A percentile compares a stretch with the other conserved stretches of the same genome.
These are phyloP conservation scores for Acrobasis suavella DNA, from an alignment of 2,888 invertebrate species.

Conservation along the genomic window DNA sequence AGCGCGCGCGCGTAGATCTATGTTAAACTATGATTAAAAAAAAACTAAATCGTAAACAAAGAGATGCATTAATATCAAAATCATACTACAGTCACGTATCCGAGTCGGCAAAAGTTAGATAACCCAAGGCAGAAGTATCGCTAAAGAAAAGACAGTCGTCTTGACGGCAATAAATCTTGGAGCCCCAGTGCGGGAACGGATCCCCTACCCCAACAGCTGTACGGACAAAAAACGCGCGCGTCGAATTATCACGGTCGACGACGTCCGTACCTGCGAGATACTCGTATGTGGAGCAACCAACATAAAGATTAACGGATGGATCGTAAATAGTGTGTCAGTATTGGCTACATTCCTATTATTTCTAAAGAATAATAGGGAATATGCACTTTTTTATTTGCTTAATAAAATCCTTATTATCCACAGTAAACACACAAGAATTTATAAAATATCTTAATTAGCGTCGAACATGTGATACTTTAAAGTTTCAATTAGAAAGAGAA, in stretches of 20 bases:
- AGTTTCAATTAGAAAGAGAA: too few species aligned
- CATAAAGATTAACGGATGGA: background rate
- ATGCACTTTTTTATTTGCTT: too few species aligned
- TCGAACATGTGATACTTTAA: too few species aligned
- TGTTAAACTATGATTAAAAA: too few species aligned
- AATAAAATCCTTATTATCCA: too few species aligned
- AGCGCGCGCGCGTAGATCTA: too few species aligned
- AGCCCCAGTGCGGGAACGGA: constrained; percentile 1
- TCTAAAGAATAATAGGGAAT: background rate
- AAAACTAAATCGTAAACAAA: too few species aligned
- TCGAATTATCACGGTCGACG: constrained; percentile 4
- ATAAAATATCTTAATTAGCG: too few species aligned
- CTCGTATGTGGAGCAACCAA: background rate
- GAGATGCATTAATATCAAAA: too few species aligned
- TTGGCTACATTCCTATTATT: background rate
- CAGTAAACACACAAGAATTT: too few species aligned
- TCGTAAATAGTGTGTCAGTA: background rate
- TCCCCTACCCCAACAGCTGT: constrained; percentile 7
- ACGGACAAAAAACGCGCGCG: constrained; percentile 1
- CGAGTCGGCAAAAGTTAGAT: background rate
- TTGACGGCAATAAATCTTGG: constrained; percentile 9
- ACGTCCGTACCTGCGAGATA: constrained; percentile 6
- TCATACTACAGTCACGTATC: too few species aligned
- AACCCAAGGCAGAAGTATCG: background rate
- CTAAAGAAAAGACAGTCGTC: constrained; percentile 7